Evolutionary conservation across 2,888 invertebrate species (phyloP).

Genomic region (Cantharis rufa): DNA sequence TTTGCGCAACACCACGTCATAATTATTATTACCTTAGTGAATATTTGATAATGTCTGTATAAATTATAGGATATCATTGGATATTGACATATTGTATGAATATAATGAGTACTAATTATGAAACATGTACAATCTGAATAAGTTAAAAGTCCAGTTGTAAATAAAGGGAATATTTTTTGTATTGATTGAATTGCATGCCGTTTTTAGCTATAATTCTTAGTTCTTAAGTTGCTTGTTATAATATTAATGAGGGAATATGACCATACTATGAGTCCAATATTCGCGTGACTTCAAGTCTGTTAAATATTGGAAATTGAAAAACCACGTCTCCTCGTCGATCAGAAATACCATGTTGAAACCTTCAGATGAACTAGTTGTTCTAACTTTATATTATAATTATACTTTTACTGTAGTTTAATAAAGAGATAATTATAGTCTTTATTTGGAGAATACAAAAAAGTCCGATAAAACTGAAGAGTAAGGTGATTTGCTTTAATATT

Average conservation of each 20-base stretch:
- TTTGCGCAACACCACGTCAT: not conserved
- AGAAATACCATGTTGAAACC: not conserved
- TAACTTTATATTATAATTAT: not conserved
- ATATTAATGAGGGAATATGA: slow-evolving; percentile 38
- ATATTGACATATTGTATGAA: not conserved
- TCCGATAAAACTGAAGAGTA: not conserved
- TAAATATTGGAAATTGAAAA: slow-evolving; percentile 28
- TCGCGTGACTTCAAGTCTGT: slow-evolving; percentile 35
- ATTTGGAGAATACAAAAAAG: not conserved
- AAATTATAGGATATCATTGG: slow-evolving; percentile 1
- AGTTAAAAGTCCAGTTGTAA: slow-evolving; percentile 29
- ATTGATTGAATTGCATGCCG: slow-evolving; percentile 14
- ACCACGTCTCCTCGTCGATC: slow-evolving; percentile 13
- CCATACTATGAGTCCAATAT: slow-evolving; percentile 33
- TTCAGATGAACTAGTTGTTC: not conserved
- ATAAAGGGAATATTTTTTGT: slow-evolving; percentile 16
- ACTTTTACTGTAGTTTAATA: not conserved
- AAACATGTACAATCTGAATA: slow-evolving; percentile 6
- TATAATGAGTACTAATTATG: slow-evolving; percentile 14
- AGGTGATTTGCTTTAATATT: not conserved
- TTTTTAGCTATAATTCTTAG: slow-evolving; percentile 12
- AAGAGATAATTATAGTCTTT: not conserved
- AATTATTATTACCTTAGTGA: not conserved
- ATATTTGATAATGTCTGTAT: not conserved
- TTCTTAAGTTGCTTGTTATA: slow-evolving; percentile 23